Base-by-base conservation (phyloP, 1,140 invertebrate species). In the Ostrea denselamellosa region DNA sequence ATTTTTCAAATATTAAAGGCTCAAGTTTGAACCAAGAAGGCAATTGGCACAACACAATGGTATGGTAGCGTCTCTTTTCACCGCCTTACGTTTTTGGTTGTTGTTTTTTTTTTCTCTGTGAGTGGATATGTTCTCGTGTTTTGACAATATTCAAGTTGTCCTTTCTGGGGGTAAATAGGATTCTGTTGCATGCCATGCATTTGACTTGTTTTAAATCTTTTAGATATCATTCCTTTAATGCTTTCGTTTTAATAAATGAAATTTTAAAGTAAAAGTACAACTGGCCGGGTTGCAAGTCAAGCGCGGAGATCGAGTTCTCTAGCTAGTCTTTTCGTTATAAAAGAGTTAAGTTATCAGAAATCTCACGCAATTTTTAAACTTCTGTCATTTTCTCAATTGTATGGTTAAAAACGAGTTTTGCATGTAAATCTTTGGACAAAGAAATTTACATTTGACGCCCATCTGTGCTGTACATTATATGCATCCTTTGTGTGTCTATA, bases 1-100 rank as follows among this genome's bases (percentile, higher is more conserved):
- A 77, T 77, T 77, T 77, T 77, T 77, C 68, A 77, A 34, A 77
- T 77, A 77, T 77, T 77, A 77, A 77, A 77, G 68, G 68, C 14
- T 77, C 28, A 77, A 14, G 68, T 77, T 77, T 77, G n/a, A 77
- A 34, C 68, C 10, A 34, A 10, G 68, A 77, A 77, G 68, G 28
- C 68, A 77, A 77, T 77, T 28, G 68, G 25, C 68, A 9, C 25
- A 28, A 34, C 68, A 62, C 56, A 62, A 62, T 62, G n/a, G 28
- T 77, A 25, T 9, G 17, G 25, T 44, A 77, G 12, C 34, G 68
- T 77, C 68, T 77, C 28, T 28, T 77, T 77, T 34, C 68, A 2
- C 28, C 10, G 68, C 28, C 28, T 77, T 77, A 28, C 68, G 28
- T 77, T n/a, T n/a, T n/a, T n/a, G n/a, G n/a, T n/a, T n/a, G n/a